Evolutionary conservation across 1,140 invertebrate species (phyloP).

Genomic region (Pomphorhynchus laevis): DNA sequence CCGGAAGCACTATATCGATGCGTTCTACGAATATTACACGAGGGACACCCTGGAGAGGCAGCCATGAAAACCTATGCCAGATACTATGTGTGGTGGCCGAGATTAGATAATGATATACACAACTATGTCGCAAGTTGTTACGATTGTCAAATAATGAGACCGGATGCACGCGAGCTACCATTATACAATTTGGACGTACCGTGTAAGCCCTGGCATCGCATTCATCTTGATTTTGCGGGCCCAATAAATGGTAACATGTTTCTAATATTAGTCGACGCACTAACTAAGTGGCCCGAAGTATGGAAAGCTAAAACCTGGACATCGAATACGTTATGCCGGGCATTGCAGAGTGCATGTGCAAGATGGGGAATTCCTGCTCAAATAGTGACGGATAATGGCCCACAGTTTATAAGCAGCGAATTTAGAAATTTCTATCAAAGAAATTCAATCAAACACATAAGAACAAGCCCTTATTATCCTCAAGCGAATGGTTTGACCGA

Average conservation of each 20-base stretch:
- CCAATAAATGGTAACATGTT: conserved; percentile 17
- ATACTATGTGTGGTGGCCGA: conserved; percentile 20
- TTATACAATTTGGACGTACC: conserved; percentile 15
- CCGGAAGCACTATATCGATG: too few species aligned
- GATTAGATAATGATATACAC: conserved; percentile 19
- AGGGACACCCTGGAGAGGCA: conserved; percentile 18
- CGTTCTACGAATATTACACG: too few species aligned
- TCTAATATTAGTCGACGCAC: conserved; percentile 19
- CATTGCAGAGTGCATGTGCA: conserved; percentile 8
- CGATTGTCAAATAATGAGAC: conserved; percentile 13
- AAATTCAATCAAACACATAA: conserved; percentile 14
- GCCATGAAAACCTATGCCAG: conserved; percentile 19
- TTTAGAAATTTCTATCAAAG: conserved; percentile 14
- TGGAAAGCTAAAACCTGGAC: conserved; percentile 1
- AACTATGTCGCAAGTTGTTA: too few species aligned
- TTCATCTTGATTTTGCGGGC: conserved; percentile 23
- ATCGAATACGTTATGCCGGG: conserved; percentile 8
- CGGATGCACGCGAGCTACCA: conserved; percentile 11
- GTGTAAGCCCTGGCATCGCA: conserved; percentile 18
- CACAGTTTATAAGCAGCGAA: conserved; percentile 14
- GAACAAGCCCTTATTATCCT: conserved; percentile 13
- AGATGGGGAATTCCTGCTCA: conserved; percentile 12
- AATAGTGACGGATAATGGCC: conserved; percentile 17
- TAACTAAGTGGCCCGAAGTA: conserved; percentile 19
- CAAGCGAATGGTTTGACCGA: conserved; percentile 13